A percentile compares a stretch with the other conserved stretches of the same genome.
These are phyloP conservation scores for Gasteruption jaculator DNA, from an alignment of 2,888 invertebrate genomes.

Conservation along the genomic window DNA sequence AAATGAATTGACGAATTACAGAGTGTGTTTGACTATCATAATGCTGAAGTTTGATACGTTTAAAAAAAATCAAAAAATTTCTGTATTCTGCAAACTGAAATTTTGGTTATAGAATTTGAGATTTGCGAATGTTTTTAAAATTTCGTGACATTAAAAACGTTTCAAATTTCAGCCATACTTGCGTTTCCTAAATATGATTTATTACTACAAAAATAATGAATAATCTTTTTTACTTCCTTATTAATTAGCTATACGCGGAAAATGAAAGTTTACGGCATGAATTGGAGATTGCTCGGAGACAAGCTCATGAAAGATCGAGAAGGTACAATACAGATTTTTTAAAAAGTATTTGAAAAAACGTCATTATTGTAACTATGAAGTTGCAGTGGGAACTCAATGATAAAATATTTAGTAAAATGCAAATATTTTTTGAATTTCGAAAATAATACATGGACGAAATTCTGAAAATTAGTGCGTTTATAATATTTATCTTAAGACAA, in stretches of 20 bases:
- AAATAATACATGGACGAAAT: not conserved
- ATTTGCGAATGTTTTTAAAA: not conserved
- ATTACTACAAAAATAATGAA: too few species aligned
- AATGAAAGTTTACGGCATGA: conserved; percentile 57
- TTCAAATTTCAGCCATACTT: too few species aligned
- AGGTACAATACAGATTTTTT: conserved; percentile 34
- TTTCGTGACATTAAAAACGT: too few species aligned
- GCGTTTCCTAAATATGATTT: too few species aligned
- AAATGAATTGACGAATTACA: conserved; percentile 26
- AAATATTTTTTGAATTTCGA: conserved; percentile 5
- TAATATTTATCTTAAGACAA: too few species aligned
- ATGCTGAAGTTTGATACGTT: too few species aligned
- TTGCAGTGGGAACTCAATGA: not conserved
- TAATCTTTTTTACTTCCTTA: conserved; percentile 9
- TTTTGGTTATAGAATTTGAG: too few species aligned
- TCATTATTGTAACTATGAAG: not conserved
- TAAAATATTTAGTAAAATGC: not conserved
- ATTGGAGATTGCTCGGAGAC: conserved; percentile 55
- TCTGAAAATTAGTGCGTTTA: not conserved
- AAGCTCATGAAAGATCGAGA: conserved; percentile 54
- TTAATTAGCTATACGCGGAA: conserved; percentile 42
- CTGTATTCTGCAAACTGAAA: too few species aligned
- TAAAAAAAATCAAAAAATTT: too few species aligned
- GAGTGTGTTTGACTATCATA: too few species aligned
- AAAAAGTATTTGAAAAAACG: not conserved